Base-by-base conservation (phyloP, 2,888 invertebrate genomes). In the Aphidoletes aphidimyza region DNA sequence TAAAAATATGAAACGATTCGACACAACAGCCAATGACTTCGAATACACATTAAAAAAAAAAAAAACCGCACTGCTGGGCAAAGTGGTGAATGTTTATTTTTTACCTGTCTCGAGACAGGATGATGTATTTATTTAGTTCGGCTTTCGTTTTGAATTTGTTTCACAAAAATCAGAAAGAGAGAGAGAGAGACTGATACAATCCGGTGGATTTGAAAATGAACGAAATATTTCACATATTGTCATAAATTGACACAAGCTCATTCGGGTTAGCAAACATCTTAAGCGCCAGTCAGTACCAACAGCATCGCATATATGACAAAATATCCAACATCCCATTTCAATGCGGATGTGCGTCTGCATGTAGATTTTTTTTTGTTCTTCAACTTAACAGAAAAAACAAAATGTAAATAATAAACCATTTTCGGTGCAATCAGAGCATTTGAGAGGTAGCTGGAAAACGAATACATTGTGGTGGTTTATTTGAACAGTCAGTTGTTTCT, bases 51-150 rank as follows among this genome's bases (percentile, higher is more conserved):
- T 42, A 14, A 9, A 42, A 14, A 42, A 42, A 9, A 42, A 42
- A n/a, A n/a, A n/a, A n/a, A n/a, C n/a, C n/a, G n/a, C n/a, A n/a
- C n/a, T n/a, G n/a, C n/a, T n/a, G n/a, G n/a, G n/a, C n/a, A n/a
- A n/a, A n/a, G 54, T 54, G 54, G 54, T 30, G 14, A 30, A 30
- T 34, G 69, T 69, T 69, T 69, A 69, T 17, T 34, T 30, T 69
- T 69, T 69, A 69, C 69, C 69, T 69, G 69, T 69, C n/a, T 69
- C 34, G 69, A 69, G 69, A 30, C 30, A 69, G 69, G 69, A 69
- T 69, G 69, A 69, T 69, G 69, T 69, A 69, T 69, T 69, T 30
- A 69, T 69, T 69, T 69, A 14, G 69, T 69, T 47, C 9, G 2
- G 2, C 47, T 47, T 47, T 14, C 2, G 6, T 19, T 47, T 47